Percentiles rank a stretch among this genome's conserved stretches.
Conservation (phyloP, 2,888 invertebrate species). For the Heliothis peltigera region DNA sequence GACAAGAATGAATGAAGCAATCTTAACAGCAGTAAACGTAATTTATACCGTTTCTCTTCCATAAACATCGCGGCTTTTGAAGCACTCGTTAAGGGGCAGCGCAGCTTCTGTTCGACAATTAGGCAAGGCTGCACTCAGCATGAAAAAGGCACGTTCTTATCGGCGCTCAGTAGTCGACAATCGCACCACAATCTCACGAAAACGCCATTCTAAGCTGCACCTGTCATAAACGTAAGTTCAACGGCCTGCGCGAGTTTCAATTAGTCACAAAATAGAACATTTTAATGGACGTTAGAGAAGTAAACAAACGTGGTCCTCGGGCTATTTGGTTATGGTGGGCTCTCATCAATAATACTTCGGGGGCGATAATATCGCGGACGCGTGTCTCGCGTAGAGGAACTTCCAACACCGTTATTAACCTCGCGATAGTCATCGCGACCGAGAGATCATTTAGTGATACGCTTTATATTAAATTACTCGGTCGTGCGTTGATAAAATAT, state of each 20-base stretch:
- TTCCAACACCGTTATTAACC: constrained; percentile 89
- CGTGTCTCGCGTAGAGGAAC: constrained; percentile 86
- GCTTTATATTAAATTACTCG: constrained; percentile 90
- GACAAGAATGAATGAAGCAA: constrained; percentile 87
- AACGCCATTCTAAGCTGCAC: constrained; percentile 86
- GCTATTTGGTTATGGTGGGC: constrained; percentile 87
- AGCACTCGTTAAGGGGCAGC: constrained; percentile 76
- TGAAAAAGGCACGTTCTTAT: constrained; percentile 77
- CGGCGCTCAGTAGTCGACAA: constrained; percentile 80
- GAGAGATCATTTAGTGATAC: constrained; percentile 89
- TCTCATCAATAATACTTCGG: constrained; percentile 88
- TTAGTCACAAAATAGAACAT: constrained; percentile 80
- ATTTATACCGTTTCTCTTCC: constrained; percentile 84
- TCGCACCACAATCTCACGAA: constrained; percentile 88
- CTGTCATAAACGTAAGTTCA: constrained; percentile 85
- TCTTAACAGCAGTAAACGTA: constrained; percentile 80
- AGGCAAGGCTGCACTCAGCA: constrained; percentile 74
- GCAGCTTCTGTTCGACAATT: constrained; percentile 87
- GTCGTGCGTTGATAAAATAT: constrained; percentile 89
- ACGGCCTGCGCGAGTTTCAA: constrained; percentile 78
- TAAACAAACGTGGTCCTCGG: constrained; percentile 87
- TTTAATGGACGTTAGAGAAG: constrained; percentile 83
- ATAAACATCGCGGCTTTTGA: constrained; percentile 79
- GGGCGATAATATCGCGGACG: constrained; percentile 87
- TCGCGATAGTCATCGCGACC: constrained; percentile 85